Conservation (phyloP, 2,113 vertebrate genomes). For the Ursus arctos region DNA sequence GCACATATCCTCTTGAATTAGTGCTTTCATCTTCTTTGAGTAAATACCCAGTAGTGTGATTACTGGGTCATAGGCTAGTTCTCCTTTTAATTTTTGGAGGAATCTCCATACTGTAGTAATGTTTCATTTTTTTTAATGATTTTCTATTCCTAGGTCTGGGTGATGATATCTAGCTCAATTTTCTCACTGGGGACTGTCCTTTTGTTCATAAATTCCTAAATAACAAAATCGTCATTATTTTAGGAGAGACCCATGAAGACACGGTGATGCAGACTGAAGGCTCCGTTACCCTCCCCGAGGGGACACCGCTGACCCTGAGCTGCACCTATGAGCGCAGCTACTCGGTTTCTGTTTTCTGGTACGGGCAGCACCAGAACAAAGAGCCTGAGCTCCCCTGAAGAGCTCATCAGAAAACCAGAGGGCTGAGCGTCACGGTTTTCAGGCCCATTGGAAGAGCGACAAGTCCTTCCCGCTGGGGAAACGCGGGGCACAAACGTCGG, state of each 20-base stretch:
- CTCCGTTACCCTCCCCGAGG: neutral
- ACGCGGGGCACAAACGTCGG: neutral
- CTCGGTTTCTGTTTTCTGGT: neutral
- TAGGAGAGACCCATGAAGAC: neutral
- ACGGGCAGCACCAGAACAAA: conserved; percentile 43
- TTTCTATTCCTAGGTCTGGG: neutral
- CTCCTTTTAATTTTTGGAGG: neutral
- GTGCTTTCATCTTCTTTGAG: too few relatives aligned
- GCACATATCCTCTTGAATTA: too few relatives aligned
- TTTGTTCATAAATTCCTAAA: neutral
- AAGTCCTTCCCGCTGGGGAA: conserved; percentile 54
- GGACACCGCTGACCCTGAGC: neutral
- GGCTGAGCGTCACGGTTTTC: neutral
- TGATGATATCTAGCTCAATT: neutral
- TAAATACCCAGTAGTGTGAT: neutral
- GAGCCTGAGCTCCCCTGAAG: neutral
- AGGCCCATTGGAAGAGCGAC: neutral
- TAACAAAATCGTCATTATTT: neutral
- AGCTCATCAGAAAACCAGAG: neutral
- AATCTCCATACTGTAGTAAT: neutral
- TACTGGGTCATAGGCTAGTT: neutral
- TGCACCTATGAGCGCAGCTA: neutral
- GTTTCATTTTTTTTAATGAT: neutral
- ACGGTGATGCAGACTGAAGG: neutral
- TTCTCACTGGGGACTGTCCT: neutral